phyloP scores from a whole-genome alignment of 2,113 vertebrate genomes.

The Alexandromys fortis region DNA sequence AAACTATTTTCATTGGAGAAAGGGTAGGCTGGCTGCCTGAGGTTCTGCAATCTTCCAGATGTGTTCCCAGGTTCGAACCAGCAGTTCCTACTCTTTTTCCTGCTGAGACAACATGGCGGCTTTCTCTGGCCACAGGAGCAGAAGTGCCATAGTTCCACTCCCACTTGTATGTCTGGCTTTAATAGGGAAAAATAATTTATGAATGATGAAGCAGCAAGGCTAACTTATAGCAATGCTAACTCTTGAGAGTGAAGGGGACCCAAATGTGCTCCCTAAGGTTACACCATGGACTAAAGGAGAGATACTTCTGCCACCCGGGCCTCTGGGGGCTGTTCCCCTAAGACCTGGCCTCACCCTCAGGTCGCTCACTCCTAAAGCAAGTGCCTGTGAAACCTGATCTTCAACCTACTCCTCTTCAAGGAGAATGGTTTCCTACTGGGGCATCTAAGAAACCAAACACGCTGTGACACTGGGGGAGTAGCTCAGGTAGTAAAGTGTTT shows the following conservation, averaged over 20 bases:
- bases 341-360: not conserved
- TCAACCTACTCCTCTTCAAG: not conserved
- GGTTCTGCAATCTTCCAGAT: not conserved
- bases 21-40: accelerated
- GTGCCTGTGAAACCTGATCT: not conserved
- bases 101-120: not conserved
- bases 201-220: not conserved
- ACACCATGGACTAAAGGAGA: not conserved
- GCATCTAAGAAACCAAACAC: not conserved
- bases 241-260: not conserved
- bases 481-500: not conserved
- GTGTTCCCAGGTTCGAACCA: not conserved
- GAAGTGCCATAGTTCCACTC: not conserved
- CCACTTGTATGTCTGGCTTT: not conserved
- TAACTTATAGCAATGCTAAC: not conserved
- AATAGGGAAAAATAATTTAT: not conserved
- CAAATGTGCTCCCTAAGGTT: not conserved
- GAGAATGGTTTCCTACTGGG: not conserved
- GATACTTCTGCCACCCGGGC: no score
- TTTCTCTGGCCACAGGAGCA: not conserved
- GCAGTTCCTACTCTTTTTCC: not conserved
- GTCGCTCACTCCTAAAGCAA: not conserved
- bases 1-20: accelerated
- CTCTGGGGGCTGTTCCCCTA: not conserved
- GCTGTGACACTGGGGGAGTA: no score